Base-by-base conservation (phyloP, 2,888 invertebrate species). In the Hedychridium roseum region DNA sequence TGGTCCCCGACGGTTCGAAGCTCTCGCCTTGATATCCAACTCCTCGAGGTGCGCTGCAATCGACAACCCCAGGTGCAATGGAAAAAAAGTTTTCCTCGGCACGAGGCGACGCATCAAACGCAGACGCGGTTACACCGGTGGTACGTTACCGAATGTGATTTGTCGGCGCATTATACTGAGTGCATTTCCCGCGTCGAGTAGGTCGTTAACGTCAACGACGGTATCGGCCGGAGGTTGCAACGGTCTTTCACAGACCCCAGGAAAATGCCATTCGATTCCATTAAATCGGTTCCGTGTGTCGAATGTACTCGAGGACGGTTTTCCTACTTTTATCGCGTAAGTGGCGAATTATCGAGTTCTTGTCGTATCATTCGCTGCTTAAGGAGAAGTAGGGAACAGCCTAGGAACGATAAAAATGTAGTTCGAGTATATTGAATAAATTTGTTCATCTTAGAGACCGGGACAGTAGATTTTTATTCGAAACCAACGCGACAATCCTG, bases 191-290 rank as follows among this genome's bases (percentile, higher is more conserved):
- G 1, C 14, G 27, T 35, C 21, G 44, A 34, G 41, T n/a, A 14
- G 43, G 20, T 46, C 50, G 55, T 56, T 50, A 53, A 44, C 47
- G 30, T 28, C 36, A n/a, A n/a, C n/a, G 31, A 36, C 43, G 35
- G 48, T 35, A 37, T 42, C 43, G 54, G 28, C 31, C n/a, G 43
- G 20, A 5, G 20, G 37, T 18, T 21, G 35, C 30, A n/a, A n/a
- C n/a, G n/a, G n/a, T n/a, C n/a, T n/a, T 21, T 17, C 7, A 23
- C 11, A 23, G 37, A 7, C 39, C 11, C 30, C 26, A 14, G 37
- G 49, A 60, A 53, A 60, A 54, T 49, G 50, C 62, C 48, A 55
- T 64, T 60, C 64, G 54, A 64, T 63, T 55, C 48, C 60, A 60
- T 63, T 60, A 60, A 50, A 48, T 48, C n/a, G n/a, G 52, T 34